A percentile compares a stretch with the other conserved stretches of the same genome.
phyloP scores from a whole-genome alignment of 2,113 vertebrate genomes.

The Corythoichthys haematopterus region DNA sequence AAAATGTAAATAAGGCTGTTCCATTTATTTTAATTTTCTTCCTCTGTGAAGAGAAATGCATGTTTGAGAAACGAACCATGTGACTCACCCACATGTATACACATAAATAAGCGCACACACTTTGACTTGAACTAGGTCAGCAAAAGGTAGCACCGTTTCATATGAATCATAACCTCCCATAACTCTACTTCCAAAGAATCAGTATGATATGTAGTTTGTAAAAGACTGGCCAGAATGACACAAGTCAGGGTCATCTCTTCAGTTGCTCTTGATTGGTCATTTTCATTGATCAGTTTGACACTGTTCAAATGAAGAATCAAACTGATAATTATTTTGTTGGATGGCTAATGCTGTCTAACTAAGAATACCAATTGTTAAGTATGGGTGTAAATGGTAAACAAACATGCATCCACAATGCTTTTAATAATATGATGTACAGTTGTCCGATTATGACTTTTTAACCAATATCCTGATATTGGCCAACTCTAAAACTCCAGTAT shows the following conservation, averaged over 20 bases:
- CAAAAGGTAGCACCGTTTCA: conserved; percentile 20
- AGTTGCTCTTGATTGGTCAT: conserved; percentile 5
- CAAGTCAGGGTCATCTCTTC: background rate
- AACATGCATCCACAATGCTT: no score
- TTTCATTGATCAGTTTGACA: background rate
- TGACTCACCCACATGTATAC: conserved; percentile 5
- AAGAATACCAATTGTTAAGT: no score
- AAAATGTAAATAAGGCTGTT: background rate
- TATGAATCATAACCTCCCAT: conserved; percentile 37
- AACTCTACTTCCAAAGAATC: conserved; percentile 31
- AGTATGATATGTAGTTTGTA: conserved; percentile 9
- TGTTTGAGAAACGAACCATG: background rate
- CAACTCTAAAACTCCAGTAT: no score
- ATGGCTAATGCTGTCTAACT: background rate
- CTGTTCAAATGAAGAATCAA: background rate
- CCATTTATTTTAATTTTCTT: background rate
- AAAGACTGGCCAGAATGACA: conserved; percentile 8
- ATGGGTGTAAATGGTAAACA: no score
- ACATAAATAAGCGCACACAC: conserved; percentile 16
- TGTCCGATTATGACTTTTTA: no score
- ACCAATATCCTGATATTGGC: no score
- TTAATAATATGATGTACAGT: no score
- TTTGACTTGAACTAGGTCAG: conserved; percentile 45
- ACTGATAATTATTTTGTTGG: background rate
- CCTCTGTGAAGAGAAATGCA: background rate